Base-by-base conservation (phyloP, 2,113 vertebrate species). In the Daboia siamensis region DNA sequence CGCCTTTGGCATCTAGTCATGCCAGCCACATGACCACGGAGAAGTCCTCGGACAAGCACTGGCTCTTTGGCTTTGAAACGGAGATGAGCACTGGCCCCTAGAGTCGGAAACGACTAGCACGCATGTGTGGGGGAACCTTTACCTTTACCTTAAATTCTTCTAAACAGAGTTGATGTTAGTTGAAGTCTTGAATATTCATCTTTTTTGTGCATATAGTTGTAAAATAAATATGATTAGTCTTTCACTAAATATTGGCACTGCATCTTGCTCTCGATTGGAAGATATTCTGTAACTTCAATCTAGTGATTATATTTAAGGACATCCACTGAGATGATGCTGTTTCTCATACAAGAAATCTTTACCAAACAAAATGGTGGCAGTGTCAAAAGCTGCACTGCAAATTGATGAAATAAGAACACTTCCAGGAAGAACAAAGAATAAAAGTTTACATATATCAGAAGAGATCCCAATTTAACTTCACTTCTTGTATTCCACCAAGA, bases 111-210 rank as follows among this genome's bases (percentile, higher is more conserved):
- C n/a, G n/a, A n/a, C n/a, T n/a, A n/a, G n/a, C n/a, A n/a, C n/a
- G n/a, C n/a, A n/a, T n/a, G n/a, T n/a, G n/a, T n/a, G n/a, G n/a
- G n/a, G n/a, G n/a, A n/a, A n/a, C n/a, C n/a, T n/a, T n/a, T n/a
- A n/a, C n/a, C n/a, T n/a, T n/a, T n/a, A n/a, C n/a, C n/a, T n/a
- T n/a, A n/a, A 57, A 88, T 93, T 90, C 17, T 3, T 91, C 85
- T 24, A 57, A 84, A 1, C 0, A 0, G 54, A 48, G 2, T 23
- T 20, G 69, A 56, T n/a, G 44, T 12, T 3, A 15, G 11, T 46
- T 54, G 90, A 92, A 88, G 33, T 7, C 21, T 90, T 89, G 52
- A 86, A 52, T 33, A 55, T 52, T 2, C 0, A 0, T 29, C 39
- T 4, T 39, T 90, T 89, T 0, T 59, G 0, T 17, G 29, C 12